Evolutionary conservation across 2,113 vertebrate genomes (phyloP), one percentile per base, ranked within the genome.

Genomic region (Eurypyga helias): DNA sequence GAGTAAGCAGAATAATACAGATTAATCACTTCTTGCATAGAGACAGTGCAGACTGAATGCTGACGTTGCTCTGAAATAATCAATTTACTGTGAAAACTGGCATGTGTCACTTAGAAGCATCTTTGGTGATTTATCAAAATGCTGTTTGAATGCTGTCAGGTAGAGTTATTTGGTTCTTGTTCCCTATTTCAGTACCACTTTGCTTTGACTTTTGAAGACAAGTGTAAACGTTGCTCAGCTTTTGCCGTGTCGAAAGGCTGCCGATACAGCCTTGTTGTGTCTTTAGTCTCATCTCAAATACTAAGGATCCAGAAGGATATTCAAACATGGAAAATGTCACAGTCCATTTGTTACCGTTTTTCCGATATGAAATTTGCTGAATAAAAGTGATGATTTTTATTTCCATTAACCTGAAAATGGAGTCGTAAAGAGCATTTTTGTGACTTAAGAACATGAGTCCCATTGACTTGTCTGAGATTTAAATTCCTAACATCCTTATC

Each of bases 311-410:
- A 33, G 38, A 16, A 20, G 33, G 25, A 13, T n/a, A 7, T 9
- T 57, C 43, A 5, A 3, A 31, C 19, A 11, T 33, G 0, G 0
- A 21, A 51, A 18, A 23, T 1, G 0, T 24, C 46, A 46, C n/a
- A 25, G 4, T 16, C 38, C 10, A 1, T 41, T 41, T 41, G 41
- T 64, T 36, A 2, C 34, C n/a, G 38, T 51, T 29, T 46, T 43
- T 17, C 29, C 46, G 33, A 49, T 9, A 8, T 18, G 52, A 31
- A n/a, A n/a, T 36, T 24, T 69, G 20, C 11, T 31, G 55, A 15
- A 26, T 6, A 41, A 49, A 55, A 76, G 48, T 5, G 25, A 12
- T 49, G 18, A 25, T 69, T 60, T 4, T 54, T 19, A 17, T 72
- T 81, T 17, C 52, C 52, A 9, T n/a, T 43, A 20, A 3, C 7